phyloP scores from a whole-genome alignment of 2,888 invertebrate species.

The Sphecodes monilicornis region DNA sequence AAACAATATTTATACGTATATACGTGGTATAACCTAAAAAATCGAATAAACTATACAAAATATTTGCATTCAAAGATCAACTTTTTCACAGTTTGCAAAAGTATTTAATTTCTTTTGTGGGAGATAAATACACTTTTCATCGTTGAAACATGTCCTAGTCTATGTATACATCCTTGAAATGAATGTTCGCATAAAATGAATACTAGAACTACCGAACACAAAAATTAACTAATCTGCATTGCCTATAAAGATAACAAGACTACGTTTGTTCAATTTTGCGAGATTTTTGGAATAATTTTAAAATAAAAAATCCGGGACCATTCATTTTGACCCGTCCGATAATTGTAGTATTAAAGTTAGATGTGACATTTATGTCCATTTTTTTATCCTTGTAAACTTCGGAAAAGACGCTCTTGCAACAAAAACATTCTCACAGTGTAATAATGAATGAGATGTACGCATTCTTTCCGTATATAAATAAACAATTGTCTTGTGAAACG shows the following conservation, averaged over 20 bases:
- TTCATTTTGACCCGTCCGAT: too few species aligned
- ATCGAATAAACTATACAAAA: too few species aligned
- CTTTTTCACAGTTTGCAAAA: too few species aligned
- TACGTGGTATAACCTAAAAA: too few species aligned
- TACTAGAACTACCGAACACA: background rate
- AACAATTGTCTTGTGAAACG: background rate
- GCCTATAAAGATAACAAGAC: background rate
- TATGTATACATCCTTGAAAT: background rate
- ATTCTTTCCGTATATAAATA: background rate
- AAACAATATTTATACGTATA: too few species aligned
- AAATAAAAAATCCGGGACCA: background rate
- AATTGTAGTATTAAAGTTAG: too few species aligned
- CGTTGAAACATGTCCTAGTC: background rate
- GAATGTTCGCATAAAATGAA: background rate
- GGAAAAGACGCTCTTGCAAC: background rate
- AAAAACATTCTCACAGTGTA: background rate
- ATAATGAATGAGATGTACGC: background rate
- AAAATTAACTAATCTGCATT: background rate
- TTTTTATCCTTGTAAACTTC: background rate
- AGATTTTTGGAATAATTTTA: background rate
- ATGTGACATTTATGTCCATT: too few species aligned
- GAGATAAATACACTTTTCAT: too few species aligned
- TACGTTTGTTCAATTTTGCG: background rate
- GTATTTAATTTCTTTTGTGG: too few species aligned
- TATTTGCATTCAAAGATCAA: too few species aligned